These are phyloP conservation scores for Dicyrtomina minuta DNA, from an alignment of 2,888 invertebrate species.

Conservation along the genomic window DNA sequence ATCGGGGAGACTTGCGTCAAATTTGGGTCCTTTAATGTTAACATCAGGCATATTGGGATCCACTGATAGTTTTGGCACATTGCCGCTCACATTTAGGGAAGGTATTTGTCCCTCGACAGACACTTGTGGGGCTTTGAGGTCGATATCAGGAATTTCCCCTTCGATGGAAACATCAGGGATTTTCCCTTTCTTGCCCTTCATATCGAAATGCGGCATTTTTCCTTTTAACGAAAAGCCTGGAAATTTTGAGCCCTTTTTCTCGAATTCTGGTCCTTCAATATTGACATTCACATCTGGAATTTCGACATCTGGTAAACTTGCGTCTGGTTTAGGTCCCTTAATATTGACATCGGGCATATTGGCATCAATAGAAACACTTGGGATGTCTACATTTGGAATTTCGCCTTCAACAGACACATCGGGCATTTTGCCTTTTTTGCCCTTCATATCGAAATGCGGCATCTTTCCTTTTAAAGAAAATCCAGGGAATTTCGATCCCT, in stretches of 20 bases:
- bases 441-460: not conserved
- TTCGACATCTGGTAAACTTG: too few relatives aligned
- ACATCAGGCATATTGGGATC: not conserved
- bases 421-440: slow-evolving; percentile 4
- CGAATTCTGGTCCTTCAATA: too few relatives aligned
- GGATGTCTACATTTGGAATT: not conserved
- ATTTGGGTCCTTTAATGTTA: not conserved
- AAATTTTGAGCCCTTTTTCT: too few relatives aligned
- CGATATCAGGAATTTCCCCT: slow-evolving; percentile 4
- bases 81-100: not conserved
- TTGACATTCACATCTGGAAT: not conserved
- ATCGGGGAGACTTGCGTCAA: slow-evolving; percentile 1
- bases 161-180: not conserved
- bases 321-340: too few relatives aligned
- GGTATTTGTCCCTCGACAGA: not conserved
- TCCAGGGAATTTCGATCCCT: not conserved
- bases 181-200: slow-evolving; percentile 14
- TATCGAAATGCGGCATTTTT: too few relatives aligned
- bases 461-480: not conserved
- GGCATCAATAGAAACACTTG: not conserved
- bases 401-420: not conserved
- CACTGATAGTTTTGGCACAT: not conserved
- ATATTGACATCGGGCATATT: not conserved
- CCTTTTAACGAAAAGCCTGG: too few relatives aligned
- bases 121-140: not conserved